phyloP scores from a whole-genome alignment of 2,797 vertebrate species.

The Sebastes vulpes region DNA sequence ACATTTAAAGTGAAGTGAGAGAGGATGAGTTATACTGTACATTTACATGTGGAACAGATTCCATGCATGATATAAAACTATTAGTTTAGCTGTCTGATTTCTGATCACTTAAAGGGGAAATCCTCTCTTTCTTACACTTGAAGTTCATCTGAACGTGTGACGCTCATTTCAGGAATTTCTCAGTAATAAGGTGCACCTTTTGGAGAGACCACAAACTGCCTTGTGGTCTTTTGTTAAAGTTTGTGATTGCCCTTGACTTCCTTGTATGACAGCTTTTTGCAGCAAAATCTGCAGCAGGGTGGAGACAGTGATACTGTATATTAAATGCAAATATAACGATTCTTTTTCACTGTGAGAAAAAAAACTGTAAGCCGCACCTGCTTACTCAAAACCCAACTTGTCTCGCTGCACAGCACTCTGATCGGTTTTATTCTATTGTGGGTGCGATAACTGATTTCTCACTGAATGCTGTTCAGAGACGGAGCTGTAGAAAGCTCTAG shows the following conservation, averaged over 20 bases:
- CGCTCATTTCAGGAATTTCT: background rate
- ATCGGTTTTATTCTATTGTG: background rate
- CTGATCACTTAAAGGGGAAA: background rate
- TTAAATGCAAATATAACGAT: background rate
- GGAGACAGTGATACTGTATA: background rate
- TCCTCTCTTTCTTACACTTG: background rate
- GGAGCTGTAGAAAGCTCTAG: background rate
- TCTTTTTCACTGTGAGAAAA: background rate
- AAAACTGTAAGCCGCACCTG: background rate
- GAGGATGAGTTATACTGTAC: background rate
- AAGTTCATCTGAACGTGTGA: background rate
- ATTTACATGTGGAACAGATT: background rate
- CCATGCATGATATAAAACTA: background rate
- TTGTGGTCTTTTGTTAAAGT: background rate
- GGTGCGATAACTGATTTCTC: background rate
- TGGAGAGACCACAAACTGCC: background rate
- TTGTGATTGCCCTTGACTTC: background rate
- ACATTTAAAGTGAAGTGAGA: background rate
- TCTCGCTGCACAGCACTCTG: too few relatives aligned
- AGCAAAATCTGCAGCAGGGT: background rate
- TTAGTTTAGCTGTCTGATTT: background rate
- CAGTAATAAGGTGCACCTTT: background rate
- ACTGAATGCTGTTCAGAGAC: background rate
- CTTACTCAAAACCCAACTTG: background rate
- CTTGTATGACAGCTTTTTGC: background rate